phyloP scores from a whole-genome alignment of 1,140 invertebrate species.

The Rhynchophorus ferrugineus region DNA sequence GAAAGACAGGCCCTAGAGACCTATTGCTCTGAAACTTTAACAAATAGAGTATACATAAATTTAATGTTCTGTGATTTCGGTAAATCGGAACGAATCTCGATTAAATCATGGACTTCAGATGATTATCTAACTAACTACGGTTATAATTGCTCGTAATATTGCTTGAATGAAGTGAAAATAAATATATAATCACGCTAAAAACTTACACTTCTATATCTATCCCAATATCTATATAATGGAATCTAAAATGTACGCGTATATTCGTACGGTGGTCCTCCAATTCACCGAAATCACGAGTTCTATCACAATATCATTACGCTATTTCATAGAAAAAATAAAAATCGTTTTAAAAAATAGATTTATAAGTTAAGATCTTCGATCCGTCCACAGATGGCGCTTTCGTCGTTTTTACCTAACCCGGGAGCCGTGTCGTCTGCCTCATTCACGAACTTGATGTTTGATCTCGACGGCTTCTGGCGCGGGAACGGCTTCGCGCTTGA shows the following conservation, averaged over 20 bases:
- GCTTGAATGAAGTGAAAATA: not conserved
- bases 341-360: not conserved
- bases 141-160: not conserved
- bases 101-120: too few relatives aligned
- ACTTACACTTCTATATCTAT: not conserved
- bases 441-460: too few relatives aligned
- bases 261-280: not conserved
- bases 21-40: not conserved
- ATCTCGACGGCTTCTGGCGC: too few relatives aligned
- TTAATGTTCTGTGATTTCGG: not conserved
- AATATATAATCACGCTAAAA: too few relatives aligned
- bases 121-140: too few relatives aligned
- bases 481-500: constrained; percentile 37
- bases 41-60: not conserved
- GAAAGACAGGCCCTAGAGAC: not conserved
- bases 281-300: not conserved
- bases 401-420: too few relatives aligned
- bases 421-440: too few relatives aligned
- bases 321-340: not conserved
- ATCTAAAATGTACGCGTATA: not conserved
- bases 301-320: not conserved
- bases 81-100: too few relatives aligned
- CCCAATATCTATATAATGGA: not conserved
- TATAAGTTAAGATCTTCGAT: not conserved
- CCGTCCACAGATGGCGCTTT: not conserved